Evolutionary conservation across 2,113 vertebrate genomes (phyloP).

Genomic region (Turdus rufiventris): DNA sequence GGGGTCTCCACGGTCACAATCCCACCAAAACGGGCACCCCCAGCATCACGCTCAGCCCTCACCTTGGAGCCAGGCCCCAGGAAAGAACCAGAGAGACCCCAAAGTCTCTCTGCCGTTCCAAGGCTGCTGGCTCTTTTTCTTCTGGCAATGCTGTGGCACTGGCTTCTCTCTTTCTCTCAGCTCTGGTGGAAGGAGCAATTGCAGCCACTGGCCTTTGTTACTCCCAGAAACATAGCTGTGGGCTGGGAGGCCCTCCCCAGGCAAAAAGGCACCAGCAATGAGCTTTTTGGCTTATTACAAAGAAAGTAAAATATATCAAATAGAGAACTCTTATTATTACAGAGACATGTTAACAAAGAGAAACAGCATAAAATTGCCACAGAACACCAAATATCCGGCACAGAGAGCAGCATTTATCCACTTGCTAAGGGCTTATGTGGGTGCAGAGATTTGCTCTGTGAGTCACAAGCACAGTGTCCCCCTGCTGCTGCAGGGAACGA

Average conservation of each 20-base stretch:
- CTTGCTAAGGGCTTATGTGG: constrained; percentile 1
- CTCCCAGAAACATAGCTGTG: background rate
- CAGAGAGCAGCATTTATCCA: constrained; percentile 48
- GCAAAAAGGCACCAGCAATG: constrained; percentile 64
- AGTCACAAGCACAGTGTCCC: background rate
- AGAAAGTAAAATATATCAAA: constrained; percentile 44
- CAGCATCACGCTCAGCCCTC: background rate
- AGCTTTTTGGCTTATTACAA: constrained; percentile 54
- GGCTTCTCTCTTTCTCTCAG: background rate
- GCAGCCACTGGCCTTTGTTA: background rate
- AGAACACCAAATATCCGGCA: constrained; percentile 48
- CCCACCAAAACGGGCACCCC: rapidly evolving
- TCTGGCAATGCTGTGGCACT: background rate
- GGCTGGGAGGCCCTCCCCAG: constrained; percentile 7
- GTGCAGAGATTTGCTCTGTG: background rate
- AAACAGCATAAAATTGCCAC: constrained; percentile 55
- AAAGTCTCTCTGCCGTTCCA: background rate
- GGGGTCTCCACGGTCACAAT: background rate
- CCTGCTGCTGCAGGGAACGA: background rate
- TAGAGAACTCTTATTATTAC: constrained; percentile 54
- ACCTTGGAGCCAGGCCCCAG: background rate
- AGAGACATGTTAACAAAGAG: constrained; percentile 57
- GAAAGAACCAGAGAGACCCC: background rate
- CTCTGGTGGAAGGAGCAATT: background rate
- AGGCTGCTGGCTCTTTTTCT: background rate